Evolutionary conservation across 2,888 invertebrate genomes (phyloP).

Genomic region (Odontocerum albicorne): DNA sequence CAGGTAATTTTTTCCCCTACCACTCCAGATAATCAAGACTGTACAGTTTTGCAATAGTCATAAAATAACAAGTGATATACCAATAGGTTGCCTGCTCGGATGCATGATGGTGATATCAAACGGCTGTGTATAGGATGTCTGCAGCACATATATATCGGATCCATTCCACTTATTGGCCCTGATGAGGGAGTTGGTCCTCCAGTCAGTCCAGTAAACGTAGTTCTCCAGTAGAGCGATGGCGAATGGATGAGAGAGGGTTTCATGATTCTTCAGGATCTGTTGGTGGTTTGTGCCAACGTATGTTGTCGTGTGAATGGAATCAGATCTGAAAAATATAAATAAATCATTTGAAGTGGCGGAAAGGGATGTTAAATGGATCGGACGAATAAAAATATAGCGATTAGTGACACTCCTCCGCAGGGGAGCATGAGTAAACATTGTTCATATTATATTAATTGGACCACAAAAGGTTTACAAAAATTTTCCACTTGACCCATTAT

Average conservation of each 20-base stretch:
- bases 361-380: background rate
- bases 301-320: conserved; percentile 81
- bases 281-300: conserved; percentile 78
- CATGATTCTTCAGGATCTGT: conserved; percentile 71
- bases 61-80: conserved; percentile 39
- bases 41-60: background rate
- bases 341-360: background rate
- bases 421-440: background rate
- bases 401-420: background rate
- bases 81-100: conserved; percentile 70
- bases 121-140: conserved; percentile 83
- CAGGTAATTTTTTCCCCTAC: too few relatives aligned
- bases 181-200: conserved; percentile 85
- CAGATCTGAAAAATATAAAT: conserved; percentile 58
- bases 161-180: conserved; percentile 89
- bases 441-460: too few relatives aligned
- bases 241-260: conserved; percentile 84
- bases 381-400: background rate
- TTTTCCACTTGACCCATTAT: too few relatives aligned
- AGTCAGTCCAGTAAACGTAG: conserved; percentile 93
- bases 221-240: conserved; percentile 84
- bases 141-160: conserved; percentile 74
- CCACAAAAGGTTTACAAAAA: too few relatives aligned
- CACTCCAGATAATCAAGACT: too few relatives aligned
- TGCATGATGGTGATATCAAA: conserved; percentile 87